Percentiles rank a stretch among this genome's conserved stretches.
phyloP scores from a whole-genome alignment of 2,888 invertebrate species.

The Liposcelis brunnea region DNA sequence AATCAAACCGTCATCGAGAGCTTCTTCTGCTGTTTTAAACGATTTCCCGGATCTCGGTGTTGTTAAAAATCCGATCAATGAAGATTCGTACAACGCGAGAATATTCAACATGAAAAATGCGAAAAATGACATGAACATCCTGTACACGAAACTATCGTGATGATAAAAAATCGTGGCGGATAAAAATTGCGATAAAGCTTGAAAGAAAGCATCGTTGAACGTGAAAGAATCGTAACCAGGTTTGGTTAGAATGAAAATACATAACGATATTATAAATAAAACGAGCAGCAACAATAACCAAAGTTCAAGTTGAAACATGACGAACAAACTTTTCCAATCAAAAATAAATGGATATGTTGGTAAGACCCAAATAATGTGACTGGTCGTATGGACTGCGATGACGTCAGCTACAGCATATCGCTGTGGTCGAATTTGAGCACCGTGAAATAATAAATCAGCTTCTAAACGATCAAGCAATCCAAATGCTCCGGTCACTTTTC shows the following conservation, averaged over 20 bases:
- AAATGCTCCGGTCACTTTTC: neutral
- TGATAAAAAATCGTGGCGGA: too few species aligned
- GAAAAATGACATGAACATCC: too few species aligned
- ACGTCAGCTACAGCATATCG: neutral
- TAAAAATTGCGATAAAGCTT: too few species aligned
- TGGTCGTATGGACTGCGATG: neutral
- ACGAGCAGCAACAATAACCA: neutral
- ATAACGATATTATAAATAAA: neutral
- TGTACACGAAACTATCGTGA: too few species aligned
- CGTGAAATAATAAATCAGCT: slow-evolving; percentile 3
- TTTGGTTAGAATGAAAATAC: neutral
- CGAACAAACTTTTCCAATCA: neutral
- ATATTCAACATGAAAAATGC: too few species aligned
- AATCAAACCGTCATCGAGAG: too few species aligned
- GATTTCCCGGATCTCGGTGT: too few species aligned
- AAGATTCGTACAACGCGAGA: too few species aligned
- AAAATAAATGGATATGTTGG: neutral
- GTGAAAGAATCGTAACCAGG: too few species aligned
- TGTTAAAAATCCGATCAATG: too few species aligned
- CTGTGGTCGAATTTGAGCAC: neutral
- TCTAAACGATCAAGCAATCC: neutral
- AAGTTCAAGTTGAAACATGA: neutral
- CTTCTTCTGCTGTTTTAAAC: neutral
- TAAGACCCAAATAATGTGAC: neutral
- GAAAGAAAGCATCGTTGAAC: too few species aligned